A percentile compares a stretch with the other conserved stretches of the same genome.
Evolutionary conservation across 2,113 vertebrate genomes (phyloP).

Genomic region (Malurus elegans): DNA sequence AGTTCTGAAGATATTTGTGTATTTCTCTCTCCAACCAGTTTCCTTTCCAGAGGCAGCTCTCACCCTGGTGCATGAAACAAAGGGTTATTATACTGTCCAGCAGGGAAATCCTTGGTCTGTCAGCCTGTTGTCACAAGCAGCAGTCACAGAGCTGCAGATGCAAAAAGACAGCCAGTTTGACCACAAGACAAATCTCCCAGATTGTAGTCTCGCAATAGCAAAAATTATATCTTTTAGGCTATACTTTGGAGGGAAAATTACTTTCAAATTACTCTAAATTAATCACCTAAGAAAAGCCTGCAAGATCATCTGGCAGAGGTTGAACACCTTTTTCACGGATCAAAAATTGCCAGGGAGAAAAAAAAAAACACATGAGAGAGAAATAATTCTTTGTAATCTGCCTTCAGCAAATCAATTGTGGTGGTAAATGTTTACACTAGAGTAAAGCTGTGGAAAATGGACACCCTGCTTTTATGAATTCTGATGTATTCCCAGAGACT

Average conservation of each 20-base stretch:
- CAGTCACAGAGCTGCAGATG: not conserved
- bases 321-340: not conserved
- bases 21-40: not conserved
- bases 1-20: not conserved
- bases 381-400: not conserved
- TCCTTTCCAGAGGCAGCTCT: not conserved
- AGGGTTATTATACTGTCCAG: not conserved
- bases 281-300: not conserved
- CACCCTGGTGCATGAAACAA: not conserved
- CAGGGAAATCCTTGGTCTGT: not conserved
- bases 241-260: not conserved
- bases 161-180: not conserved
- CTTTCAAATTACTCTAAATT: not conserved
- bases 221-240: not conserved
- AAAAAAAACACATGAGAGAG: not conserved
- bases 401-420: not conserved
- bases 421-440: not conserved
- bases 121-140: not conserved
- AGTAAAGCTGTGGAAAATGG: not conserved
- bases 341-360: not conserved
- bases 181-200: rapidly evolving
- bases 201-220: not conserved
- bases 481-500: not conserved
- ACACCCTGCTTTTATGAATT: not conserved
- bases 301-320: not conserved